Percentiles rank a stretch among this genome's conserved stretches.
Conservation (phyloP, 1,140 invertebrate genomes). For the Kradibia gibbosae region DNA sequence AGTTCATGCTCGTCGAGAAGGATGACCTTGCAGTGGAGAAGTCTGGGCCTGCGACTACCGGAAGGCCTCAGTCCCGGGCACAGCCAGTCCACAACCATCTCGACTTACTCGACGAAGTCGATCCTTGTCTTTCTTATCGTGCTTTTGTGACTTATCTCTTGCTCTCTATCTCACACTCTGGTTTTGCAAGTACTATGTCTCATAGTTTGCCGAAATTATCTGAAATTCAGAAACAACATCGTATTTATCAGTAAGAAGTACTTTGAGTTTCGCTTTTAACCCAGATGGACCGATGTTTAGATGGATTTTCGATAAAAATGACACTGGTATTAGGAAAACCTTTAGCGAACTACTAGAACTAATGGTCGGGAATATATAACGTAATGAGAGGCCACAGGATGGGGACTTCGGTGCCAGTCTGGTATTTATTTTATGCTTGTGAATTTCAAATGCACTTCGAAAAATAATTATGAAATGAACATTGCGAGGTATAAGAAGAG, state of each 20-base stretch:
- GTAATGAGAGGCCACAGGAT: not conserved
- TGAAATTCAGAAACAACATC: not conserved
- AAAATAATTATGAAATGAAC: not conserved
- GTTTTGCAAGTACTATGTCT: slow-evolving; percentile 25
- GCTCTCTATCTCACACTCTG: too few relatives aligned
- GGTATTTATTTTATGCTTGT: not conserved
- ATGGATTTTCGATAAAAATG: too few relatives aligned
- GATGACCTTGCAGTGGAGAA: slow-evolving; percentile 77
- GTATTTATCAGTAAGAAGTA: not conserved
- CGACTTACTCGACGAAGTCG: slow-evolving; percentile 40
- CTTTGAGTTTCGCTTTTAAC: not conserved
- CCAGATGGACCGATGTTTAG: too few relatives aligned
- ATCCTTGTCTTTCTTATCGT: not conserved
- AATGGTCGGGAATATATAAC: not conserved
- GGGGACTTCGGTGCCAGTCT: not conserved
- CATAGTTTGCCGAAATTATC: slow-evolving; percentile 40
- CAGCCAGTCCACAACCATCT: slow-evolving; percentile 71
- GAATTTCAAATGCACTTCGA: not conserved
- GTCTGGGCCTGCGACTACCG: slow-evolving; percentile 75
- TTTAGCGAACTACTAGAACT: too few relatives aligned
- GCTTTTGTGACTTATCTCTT: not conserved
- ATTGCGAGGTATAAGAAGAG: not conserved
- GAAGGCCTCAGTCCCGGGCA: slow-evolving; percentile 71
- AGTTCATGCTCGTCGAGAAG: slow-evolving; percentile 77
- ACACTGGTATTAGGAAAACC: too few relatives aligned